These are phyloP conservation scores for Lamproptera curius DNA, from an alignment of 2,888 invertebrate species.

Conservation along the genomic window DNA sequence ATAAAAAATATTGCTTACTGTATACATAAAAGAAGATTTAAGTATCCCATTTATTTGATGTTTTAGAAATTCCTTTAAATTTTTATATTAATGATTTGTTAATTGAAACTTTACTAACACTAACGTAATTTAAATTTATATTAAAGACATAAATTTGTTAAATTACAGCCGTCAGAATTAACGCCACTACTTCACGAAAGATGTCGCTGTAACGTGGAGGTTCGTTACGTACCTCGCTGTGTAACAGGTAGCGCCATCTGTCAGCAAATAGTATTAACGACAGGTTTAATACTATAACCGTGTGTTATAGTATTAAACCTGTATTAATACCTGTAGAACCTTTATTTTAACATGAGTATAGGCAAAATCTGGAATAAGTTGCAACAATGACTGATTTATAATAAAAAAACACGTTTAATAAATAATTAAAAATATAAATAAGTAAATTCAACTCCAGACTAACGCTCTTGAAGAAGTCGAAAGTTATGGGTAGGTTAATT, in stretches of 20 bases:
- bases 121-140: not conserved
- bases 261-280: constrained; percentile 2
- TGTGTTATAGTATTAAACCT: too few species aligned
- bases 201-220: constrained; percentile 48
- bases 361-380: too few species aligned
- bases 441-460: too few species aligned
- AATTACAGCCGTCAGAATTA: not conserved
- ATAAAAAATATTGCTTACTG: not conserved
- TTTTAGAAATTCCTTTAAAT: not conserved
- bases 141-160: not conserved
- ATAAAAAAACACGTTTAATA: too few species aligned
- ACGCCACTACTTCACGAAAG: constrained; percentile 34
- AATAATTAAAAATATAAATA: too few species aligned
- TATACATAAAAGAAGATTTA: not conserved
- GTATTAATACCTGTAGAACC: too few species aligned
- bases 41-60: not conserved
- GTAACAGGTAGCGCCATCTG: constrained; percentile 3
- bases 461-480: too few species aligned
- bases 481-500: too few species aligned
- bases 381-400: too few species aligned
- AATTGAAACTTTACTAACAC: not conserved
- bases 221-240: too few species aligned
- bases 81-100: not conserved
- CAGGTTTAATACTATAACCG: too few species aligned
- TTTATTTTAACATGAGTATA: too few species aligned